phyloP scores from a whole-genome alignment of 1,140 invertebrate genomes.

The Neoseiulus cucumeris region DNA sequence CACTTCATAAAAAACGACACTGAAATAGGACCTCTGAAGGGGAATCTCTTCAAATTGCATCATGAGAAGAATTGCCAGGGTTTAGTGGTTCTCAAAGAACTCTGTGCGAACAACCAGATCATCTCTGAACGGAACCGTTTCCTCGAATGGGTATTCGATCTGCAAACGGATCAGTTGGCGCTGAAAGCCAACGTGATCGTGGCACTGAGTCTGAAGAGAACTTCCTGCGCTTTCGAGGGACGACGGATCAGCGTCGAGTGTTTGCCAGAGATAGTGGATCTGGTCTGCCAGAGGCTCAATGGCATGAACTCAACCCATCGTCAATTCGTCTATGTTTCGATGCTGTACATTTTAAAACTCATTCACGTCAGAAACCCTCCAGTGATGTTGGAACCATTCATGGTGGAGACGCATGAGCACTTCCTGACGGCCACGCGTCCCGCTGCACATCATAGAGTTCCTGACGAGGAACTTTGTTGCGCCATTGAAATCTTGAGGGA shows the following conservation, averaged over 20 bases:
- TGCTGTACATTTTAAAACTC: background rate
- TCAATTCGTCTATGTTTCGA: background rate
- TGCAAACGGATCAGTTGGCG: background rate
- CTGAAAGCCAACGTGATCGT: slow-evolving; percentile 3
- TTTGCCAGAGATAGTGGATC: background rate
- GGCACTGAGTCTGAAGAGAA: background rate
- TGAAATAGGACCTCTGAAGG: background rate
- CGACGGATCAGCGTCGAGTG: background rate
- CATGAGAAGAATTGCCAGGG: background rate
- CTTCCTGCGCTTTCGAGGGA: background rate
- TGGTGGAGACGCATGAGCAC: background rate
- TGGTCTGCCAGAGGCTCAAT: background rate
- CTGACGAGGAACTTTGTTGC: background rate
- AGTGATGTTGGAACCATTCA: background rate
- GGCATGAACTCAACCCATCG: background rate
- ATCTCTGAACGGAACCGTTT: background rate
- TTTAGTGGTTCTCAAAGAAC: background rate
- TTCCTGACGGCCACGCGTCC: background rate
- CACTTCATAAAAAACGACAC: background rate
- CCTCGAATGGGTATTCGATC: background rate
- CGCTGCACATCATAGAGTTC: no score
- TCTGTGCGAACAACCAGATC: background rate
- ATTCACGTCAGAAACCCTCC: background rate
- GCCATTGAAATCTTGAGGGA: background rate
- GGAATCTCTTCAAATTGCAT: background rate